Evolutionary conservation across 1,140 invertebrate species (phyloP), one percentile per base, ranked within the genome.

Genomic region (Drosophila erecta): DNA sequence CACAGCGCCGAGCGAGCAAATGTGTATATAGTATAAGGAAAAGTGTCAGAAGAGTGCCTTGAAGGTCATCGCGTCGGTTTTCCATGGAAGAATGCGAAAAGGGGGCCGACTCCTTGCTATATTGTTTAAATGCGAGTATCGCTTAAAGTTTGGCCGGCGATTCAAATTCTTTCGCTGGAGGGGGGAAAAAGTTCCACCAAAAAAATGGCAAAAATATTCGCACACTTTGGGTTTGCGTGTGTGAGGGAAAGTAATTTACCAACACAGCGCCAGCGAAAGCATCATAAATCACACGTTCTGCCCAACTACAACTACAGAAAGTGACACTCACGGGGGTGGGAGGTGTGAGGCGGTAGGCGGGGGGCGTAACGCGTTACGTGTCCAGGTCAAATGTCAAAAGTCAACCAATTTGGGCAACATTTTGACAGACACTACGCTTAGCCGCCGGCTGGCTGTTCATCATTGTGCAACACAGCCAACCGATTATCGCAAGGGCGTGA

Each of bases 351-450:
- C 4, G 10, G 4, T 10, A 46, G 5, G n/a, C 6, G n/a, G 15
- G 44, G 27, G 24, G 51, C 27, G 33, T 27, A 43, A 59, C 46
- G 77, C 73, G 62, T 77, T 86, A 85, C 81, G 81, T 85, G 81
- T 81, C 60, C 83, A 87, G 79, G 84, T 87, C 83, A 87, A 83
- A 87, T 87, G 83, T 84, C 84, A 87, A 50, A 89, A 87, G 83
- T 83, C 83, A 89, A 76, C 83, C 75, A 83, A 86, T 87, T 86
- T 79, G 65, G 79, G 62, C 44, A 74, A 79, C 83, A 76, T 73
- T 87, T 65, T 87, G 79, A 87, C 84, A 89, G 79, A 66, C 79
- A 84, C 67, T 54, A 30, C 56, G 62, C 64, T 58, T 65, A 67
- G 47, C 41, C 60, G 41, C 38, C 43, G 33, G 43, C 30, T n/a